Evolutionary conservation across 2,888 invertebrate species (phyloP).

Genomic region (Elgonia sp.): DNA sequence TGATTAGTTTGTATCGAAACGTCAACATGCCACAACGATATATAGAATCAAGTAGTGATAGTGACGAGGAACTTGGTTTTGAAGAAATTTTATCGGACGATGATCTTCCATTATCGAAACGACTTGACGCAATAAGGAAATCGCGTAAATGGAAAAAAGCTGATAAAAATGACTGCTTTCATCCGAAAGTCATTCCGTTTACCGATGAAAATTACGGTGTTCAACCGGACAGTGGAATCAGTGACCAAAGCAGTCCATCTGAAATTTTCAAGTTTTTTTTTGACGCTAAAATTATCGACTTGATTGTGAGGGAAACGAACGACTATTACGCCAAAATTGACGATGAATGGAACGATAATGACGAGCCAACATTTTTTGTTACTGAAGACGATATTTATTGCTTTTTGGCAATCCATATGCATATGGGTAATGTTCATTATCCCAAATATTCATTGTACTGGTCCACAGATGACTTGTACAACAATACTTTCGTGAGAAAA

Average conservation of each 20-base stretch:
- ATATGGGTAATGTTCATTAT: conserved; percentile 26
- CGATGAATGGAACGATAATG: not conserved
- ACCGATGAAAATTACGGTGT: conserved; percentile 1
- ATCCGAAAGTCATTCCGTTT: not conserved
- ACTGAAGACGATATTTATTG: conserved; percentile 13
- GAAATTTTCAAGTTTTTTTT: conserved; percentile 22
- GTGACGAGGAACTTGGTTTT: not conserved
- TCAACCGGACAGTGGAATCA: not conserved
- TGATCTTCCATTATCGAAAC: conserved; percentile 6
- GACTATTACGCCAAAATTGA: not conserved
- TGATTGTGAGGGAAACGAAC: conserved; percentile 5
- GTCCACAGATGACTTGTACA: conserved; percentile 16
- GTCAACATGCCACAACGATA: conserved; percentile 6
- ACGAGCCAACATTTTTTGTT: not conserved
- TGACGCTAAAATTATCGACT: conserved; percentile 2
- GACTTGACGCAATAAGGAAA: conserved; percentile 2
- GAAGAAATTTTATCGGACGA: conserved; percentile 6
- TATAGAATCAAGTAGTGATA: conserved; percentile 6
- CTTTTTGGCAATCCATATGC: conserved; percentile 5
- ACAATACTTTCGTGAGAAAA: conserved; percentile 19
- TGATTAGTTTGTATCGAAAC: conserved; percentile 6
- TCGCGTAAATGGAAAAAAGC: conserved; percentile 6
- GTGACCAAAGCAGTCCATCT: not conserved
- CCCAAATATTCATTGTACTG: conserved; percentile 3
- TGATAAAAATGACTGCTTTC: conserved; percentile 5